phyloP scores from a whole-genome alignment of 2,888 invertebrate genomes.

The Glaucopsyche alexis region DNA sequence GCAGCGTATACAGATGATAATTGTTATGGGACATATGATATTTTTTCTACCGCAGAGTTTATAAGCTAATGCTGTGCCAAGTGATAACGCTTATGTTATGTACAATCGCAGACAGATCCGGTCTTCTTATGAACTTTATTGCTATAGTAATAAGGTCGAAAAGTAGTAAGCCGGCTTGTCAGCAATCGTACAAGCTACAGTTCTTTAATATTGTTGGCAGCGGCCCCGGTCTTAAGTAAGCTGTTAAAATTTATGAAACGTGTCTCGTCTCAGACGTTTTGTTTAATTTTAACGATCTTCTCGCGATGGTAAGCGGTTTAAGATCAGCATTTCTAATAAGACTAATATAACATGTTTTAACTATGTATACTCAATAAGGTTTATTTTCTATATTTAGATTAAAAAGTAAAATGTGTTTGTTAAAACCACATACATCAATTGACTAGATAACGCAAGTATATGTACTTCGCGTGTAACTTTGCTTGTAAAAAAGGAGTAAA shows the following conservation, averaged over 20 bases:
- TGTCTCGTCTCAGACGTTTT: conserved; percentile 12
- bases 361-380: too few species aligned
- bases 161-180: neutral
- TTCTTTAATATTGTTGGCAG: conserved; percentile 24
- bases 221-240: conserved; percentile 18
- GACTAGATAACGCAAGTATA: too few species aligned
- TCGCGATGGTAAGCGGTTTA: conserved; percentile 11
- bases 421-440: too few species aligned
- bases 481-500: too few species aligned
- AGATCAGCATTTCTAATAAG: neutral
- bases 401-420: neutral
- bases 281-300: conserved; percentile 1
- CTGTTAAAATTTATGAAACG: conserved; percentile 26
- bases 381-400: neutral
- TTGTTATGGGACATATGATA: conserved; percentile 58
- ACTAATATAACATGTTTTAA: neutral
- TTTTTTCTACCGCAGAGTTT: conserved; percentile 36
- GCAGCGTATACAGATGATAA: conserved; percentile 53
- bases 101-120: conserved; percentile 17
- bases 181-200: conserved; percentile 3
- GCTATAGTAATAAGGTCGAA: conserved; percentile 16
- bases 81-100: conserved; percentile 36
- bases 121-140: conserved; percentile 27
- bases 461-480: too few species aligned
- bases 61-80: conserved; percentile 40